These are phyloP conservation scores for Sander lucioperca DNA, from an alignment of 2,113 vertebrate species.

Conservation along the genomic window DNA sequence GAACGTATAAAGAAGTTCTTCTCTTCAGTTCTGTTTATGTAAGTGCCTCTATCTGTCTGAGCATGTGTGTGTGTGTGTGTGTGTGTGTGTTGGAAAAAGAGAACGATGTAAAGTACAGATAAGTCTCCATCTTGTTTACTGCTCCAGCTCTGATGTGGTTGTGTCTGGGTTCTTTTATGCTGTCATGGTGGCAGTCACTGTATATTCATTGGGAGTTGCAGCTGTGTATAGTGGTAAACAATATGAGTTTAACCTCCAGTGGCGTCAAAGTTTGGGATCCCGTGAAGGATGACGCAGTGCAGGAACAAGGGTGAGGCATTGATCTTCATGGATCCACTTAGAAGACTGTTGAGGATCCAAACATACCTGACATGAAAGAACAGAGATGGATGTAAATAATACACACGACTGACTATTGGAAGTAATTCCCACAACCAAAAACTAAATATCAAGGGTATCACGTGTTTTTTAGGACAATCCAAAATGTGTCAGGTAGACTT, in stretches of 20 bases:
- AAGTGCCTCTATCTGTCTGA: conserved; percentile 55
- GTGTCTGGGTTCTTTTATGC: conserved; percentile 43
- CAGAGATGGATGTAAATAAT: conserved; percentile 15
- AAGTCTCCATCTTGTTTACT: conserved; percentile 65
- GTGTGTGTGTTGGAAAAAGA: conserved; percentile 38
- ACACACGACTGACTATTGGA: not conserved
- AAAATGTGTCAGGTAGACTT: not conserved
- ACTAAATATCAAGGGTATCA: not conserved
- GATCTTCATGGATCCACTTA: conserved; percentile 96
- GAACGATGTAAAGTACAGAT: conserved; percentile 54
- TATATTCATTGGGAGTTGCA: conserved; percentile 41
- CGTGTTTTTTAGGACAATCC: too few relatives aligned
- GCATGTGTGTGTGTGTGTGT: conserved; percentile 49
- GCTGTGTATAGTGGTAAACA: conserved; percentile 58
- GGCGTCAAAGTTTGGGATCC: conserved; percentile 90
- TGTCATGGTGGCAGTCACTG: conserved; percentile 17
- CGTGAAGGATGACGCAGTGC: conserved; percentile 92
- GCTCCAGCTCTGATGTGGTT: conserved; percentile 69
- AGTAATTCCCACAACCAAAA: not conserved
- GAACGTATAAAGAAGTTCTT: conserved; percentile 43
- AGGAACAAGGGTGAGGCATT: conserved; percentile 92
- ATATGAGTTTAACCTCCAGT: conserved; percentile 85
- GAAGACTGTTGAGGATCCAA: conserved; percentile 93
- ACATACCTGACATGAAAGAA: conserved; percentile 87
- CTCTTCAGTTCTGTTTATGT: conserved; percentile 52